phyloP scores from a whole-genome alignment of 2,888 invertebrate genomes.

The Blastobasis adustella region DNA sequence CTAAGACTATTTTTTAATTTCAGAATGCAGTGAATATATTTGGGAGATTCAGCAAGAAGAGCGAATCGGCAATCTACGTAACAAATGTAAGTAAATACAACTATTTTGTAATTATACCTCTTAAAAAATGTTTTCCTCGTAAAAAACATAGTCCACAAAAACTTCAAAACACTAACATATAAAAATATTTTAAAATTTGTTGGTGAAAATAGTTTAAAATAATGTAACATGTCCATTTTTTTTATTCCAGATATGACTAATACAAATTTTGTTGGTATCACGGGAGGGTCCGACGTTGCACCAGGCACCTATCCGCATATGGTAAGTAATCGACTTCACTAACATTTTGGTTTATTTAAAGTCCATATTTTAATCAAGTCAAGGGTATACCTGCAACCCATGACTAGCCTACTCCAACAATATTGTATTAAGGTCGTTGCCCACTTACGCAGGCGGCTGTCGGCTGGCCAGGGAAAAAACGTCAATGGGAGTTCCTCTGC shows the following conservation, averaged over 20 bases:
- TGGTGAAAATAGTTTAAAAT: too few relatives aligned
- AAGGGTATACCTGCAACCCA: too few relatives aligned
- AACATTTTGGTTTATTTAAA: too few relatives aligned
- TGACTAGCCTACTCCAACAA: too few relatives aligned
- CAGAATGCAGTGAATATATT: slow-evolving; percentile 17
- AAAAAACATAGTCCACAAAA: too few relatives aligned
- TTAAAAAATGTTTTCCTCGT: background rate
- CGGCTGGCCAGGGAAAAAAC: slow-evolving; percentile 17
- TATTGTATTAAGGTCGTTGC: too few relatives aligned
- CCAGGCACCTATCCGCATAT: slow-evolving; percentile 26
- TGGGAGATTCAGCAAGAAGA: slow-evolving; percentile 14
- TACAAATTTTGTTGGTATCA: background rate
- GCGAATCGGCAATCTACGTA: background rate
- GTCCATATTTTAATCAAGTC: too few relatives aligned
- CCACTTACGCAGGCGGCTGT: slow-evolving; percentile 17
- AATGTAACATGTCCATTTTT: background rate
- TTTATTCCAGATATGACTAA: too few relatives aligned
- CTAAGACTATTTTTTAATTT: slow-evolving; percentile 3
- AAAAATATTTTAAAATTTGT: too few relatives aligned
- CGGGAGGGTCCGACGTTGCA: slow-evolving; percentile 17
- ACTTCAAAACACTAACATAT: too few relatives aligned
- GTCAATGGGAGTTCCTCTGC: slow-evolving; percentile 43
- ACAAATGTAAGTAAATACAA: background rate
- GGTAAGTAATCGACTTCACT: slow-evolving; percentile 13
- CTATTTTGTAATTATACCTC: background rate